A percentile compares a stretch with the other conserved stretches of the same genome.
These are phyloP conservation scores for Stylophora pistillata DNA, from an alignment of 64 coral and sea anemone species.

Conservation along the genomic window DNA sequence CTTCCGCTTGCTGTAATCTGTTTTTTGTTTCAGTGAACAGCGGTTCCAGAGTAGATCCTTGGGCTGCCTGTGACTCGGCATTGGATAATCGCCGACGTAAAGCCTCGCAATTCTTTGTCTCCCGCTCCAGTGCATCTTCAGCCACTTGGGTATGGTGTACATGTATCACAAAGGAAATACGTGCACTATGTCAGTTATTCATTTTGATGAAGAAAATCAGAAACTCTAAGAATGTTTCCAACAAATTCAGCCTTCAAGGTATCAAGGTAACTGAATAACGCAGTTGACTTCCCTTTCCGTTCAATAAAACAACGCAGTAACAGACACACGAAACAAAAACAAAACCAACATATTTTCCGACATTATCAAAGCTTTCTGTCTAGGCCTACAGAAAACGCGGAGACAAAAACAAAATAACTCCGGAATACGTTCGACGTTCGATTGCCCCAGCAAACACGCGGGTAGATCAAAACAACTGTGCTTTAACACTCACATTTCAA, in stretches of 20 bases:
- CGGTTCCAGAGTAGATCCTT: constrained; percentile 42
- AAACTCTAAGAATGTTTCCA: no score
- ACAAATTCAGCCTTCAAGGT: no score
- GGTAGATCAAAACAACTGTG: not conserved
- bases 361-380: no score
- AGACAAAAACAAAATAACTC: no score
- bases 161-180: no score
- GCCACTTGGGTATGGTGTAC: constrained; percentile 8
- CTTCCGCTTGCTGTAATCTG: constrained; percentile 57
- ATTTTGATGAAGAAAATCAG: not conserved
- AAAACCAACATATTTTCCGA: not conserved
- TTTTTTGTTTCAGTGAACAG: constrained; percentile 70
- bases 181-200: not conserved
- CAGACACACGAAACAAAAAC: not conserved
- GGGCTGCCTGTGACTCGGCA: constrained; percentile 46
- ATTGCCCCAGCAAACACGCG: not conserved
- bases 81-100: constrained; percentile 46
- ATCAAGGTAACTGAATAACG: no score
- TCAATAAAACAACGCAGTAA: no score
- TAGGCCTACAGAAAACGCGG: no score
- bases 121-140: constrained; percentile 75
- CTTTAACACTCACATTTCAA: constrained; percentile 52
- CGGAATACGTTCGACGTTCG: no score
- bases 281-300: no score
- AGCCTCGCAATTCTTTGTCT: constrained; percentile 50